Evolutionary conservation across 2,797 vertebrate species (phyloP).

Genomic region (Fistularia tabacaria): DNA sequence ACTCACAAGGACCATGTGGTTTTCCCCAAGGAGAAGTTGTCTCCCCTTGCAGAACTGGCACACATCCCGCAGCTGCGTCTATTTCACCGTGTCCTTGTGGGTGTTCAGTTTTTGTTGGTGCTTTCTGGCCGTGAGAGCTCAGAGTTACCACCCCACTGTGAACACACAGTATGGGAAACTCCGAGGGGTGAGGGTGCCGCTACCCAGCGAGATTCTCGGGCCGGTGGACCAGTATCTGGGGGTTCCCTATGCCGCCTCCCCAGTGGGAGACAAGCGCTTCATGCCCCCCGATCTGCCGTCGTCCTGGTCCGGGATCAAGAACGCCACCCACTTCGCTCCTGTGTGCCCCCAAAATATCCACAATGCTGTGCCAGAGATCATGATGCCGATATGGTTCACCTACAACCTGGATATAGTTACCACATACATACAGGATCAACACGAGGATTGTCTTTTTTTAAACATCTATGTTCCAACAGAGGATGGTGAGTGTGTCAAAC

Average conservation of each 20-base stretch:
- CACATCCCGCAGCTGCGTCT: constrained; percentile 43
- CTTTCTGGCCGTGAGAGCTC: constrained; percentile 72
- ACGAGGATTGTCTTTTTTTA: constrained; percentile 97
- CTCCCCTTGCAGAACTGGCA: constrained; percentile 61
- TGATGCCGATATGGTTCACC: constrained; percentile 99
- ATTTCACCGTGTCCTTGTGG: constrained; percentile 77
- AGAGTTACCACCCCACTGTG: constrained; percentile 92
- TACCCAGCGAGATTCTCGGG: constrained; percentile 96
- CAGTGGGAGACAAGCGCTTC: constrained; percentile 92
- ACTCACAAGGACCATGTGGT: constrained; percentile 78
- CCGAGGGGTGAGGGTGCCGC: constrained; percentile 87
- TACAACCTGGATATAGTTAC: constrained; percentile 99
- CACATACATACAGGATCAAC: constrained; percentile 98
- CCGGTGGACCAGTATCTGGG: constrained; percentile 98
- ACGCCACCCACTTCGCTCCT: constrained; percentile 95
- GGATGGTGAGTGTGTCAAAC: constrained; percentile 96
- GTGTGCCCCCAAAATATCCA: constrained; percentile 99
- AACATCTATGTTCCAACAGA: constrained; percentile 99
- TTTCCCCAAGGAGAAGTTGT: constrained; percentile 67
- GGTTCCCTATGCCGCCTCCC: constrained; percentile 91
- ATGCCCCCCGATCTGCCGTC: constrained; percentile 94
- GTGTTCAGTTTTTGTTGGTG: constrained; percentile 84
- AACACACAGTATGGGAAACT: constrained; percentile 98
- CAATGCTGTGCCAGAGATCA: constrained; percentile 97
- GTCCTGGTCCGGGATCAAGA: constrained; percentile 98